These are phyloP conservation scores for Aplocera efformata DNA, from an alignment of 2,888 invertebrate genomes.

Conservation along the genomic window DNA sequence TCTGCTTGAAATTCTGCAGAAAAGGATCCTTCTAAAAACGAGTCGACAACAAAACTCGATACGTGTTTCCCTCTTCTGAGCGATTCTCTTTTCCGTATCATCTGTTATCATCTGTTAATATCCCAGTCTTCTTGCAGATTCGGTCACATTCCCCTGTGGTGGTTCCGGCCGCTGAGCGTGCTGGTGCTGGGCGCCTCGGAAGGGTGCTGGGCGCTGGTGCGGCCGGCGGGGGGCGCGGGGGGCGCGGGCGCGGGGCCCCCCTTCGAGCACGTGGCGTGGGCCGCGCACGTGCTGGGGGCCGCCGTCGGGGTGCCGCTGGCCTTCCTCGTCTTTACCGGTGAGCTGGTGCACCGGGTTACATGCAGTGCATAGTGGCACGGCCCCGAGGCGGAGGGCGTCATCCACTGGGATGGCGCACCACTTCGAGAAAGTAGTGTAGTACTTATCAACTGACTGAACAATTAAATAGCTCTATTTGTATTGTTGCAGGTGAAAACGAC, in stretches of 20 bases:
- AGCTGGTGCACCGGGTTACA: too few species aligned
- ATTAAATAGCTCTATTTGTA: too few species aligned
- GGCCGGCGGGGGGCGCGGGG: conserved; percentile 21
- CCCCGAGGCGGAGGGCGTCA: too few species aligned
- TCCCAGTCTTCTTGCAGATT: conserved; percentile 38
- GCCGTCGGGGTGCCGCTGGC: conserved; percentile 83
- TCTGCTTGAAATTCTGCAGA: too few species aligned
- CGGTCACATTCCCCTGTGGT: conserved; percentile 70
- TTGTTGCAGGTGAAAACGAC: conserved; percentile 58
- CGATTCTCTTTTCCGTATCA: too few species aligned
- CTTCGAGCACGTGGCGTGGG: conserved; percentile 81
- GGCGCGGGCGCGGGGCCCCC: conserved; percentile 28
- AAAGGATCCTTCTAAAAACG: too few species aligned
- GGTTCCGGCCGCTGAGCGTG: conserved; percentile 81
- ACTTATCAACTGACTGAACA: too few species aligned
- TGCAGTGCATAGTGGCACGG: background rate
- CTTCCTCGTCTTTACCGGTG: conserved; percentile 77
- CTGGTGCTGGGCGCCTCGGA: conserved; percentile 83
- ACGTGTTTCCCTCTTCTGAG: too few species aligned
- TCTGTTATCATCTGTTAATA: background rate
- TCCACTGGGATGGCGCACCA: too few species aligned
- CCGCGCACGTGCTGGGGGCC: conserved; percentile 86
- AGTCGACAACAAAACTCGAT: too few species aligned
- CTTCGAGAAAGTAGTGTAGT: too few species aligned
- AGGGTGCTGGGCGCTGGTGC: conserved; percentile 62